Evolutionary conservation across 2,113 vertebrate species (phyloP), one percentile per base, ranked within the genome.

Genomic region (Myiopsitta monachus): DNA sequence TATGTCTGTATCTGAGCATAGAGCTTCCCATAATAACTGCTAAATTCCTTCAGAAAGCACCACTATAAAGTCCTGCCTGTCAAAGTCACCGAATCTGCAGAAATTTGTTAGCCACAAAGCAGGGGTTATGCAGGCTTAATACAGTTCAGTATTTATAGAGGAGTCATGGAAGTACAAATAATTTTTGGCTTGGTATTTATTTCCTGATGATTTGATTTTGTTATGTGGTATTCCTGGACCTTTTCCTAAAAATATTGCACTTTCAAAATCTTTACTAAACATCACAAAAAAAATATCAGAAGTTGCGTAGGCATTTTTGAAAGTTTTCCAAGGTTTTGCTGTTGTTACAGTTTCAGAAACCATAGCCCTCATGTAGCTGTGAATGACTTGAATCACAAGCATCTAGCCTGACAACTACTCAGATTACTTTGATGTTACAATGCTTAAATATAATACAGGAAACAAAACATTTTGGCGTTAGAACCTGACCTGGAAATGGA

Each of bases 391-490:
- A 74, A 63, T 80, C 10, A 2, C 62, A 61, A 55, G 41, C 87
- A 91, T 12, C 47, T 73, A 57, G 41, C 80, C 69, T 76, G 66
- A 81, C 59, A 70, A 52, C 36, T 22, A 31, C 39, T 74, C 83
- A 36, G 17, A 64, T 81, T 46, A 38, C 61, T 86, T 63, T 74
- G 36, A 68, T 64, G 44, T 57, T 68, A 57, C 47, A 87, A 54
- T 31, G 70, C 4, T 23, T 46, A 41, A 63, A 91, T 95, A 91
- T 83, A 91, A 94, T 43, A 36, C n/a, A 47, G 66, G 61, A 90
- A 95, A 83, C 62, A 76, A 91, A 87, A 82, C 36, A 46, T 92
- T 89, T 74, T 84, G 92, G 91, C 63, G 89, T 74, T 82, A 44
- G 87, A 91, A 68, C 10, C 12, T 90, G 82, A 91, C 87, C 87